Evolutionary conservation across 1,140 invertebrate genomes (phyloP).

Genomic region (Drosophila rhopaloa): DNA sequence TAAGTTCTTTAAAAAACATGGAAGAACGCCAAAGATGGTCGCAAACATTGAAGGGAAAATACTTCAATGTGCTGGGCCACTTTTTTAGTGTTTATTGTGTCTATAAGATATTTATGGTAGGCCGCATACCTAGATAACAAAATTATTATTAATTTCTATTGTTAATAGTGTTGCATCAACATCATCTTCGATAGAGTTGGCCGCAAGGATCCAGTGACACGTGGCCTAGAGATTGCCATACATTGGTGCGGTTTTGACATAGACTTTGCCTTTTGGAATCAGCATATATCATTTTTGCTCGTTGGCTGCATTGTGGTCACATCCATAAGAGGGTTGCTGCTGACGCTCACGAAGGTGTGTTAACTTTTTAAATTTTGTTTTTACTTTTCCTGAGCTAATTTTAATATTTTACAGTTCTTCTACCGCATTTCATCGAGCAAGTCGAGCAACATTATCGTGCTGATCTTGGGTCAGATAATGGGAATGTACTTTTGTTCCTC

Average conservation of each 20-base stretch:
- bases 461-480: slow-evolving; percentile 99
- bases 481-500: slow-evolving; percentile 99
- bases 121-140: neutral
- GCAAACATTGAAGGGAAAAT: slow-evolving; percentile 98
- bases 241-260: slow-evolving; percentile 98
- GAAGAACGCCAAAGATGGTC: slow-evolving; percentile 97
- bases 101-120: slow-evolving; percentile 98
- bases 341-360: slow-evolving; percentile 97
- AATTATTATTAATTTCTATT: neutral
- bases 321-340: slow-evolving; percentile 97
- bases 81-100: slow-evolving; percentile 99
- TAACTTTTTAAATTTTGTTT: neutral
- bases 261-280: slow-evolving; percentile 99
- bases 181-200: slow-evolving; percentile 99
- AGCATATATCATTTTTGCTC: slow-evolving; percentile 98
- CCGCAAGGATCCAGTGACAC: slow-evolving; percentile 98
- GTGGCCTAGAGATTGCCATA: slow-evolving; percentile 98
- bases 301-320: slow-evolving; percentile 99
- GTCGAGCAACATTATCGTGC: slow-evolving; percentile 99
- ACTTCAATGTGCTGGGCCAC: slow-evolving; percentile 99
- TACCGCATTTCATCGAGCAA: slow-evolving; percentile 99
- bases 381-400: neutral
- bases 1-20: slow-evolving; percentile 97
- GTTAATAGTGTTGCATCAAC: slow-evolving; percentile 94
- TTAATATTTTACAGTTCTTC: slow-evolving; percentile 93